Percentiles rank a stretch among this genome's conserved stretches.
Evolutionary conservation across 2,797 vertebrate species (phyloP).

Genomic region (Streptopelia turtur): DNA sequence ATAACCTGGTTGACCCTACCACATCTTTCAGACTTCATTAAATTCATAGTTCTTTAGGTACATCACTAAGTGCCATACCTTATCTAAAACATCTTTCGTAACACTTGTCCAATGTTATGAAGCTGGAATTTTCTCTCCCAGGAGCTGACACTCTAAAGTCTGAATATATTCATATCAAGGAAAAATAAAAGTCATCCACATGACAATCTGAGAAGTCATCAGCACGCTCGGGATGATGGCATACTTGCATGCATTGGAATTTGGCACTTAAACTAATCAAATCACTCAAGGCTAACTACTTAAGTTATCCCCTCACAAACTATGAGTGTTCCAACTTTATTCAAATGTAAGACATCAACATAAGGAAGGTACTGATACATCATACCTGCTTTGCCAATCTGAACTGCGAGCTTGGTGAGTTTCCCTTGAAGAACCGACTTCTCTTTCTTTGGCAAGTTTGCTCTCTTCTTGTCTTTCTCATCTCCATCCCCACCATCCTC

Average conservation of each 20-base stretch:
- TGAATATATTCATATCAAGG: background rate
- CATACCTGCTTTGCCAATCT: constrained; percentile 98
- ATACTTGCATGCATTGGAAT: background rate
- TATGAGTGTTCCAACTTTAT: background rate
- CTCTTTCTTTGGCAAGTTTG: constrained; percentile 95
- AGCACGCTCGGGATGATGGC: background rate
- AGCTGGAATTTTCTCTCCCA: background rate
- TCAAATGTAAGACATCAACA: background rate
- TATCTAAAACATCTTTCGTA: background rate
- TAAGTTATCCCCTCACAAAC: background rate
- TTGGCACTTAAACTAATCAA: background rate
- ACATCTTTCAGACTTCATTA: background rate
- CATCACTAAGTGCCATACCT: background rate
- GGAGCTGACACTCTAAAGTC: background rate
- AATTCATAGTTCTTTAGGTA: background rate
- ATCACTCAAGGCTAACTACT: background rate
- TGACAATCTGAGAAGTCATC: background rate
- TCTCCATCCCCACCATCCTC: constrained; percentile 91
- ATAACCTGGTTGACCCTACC: background rate
- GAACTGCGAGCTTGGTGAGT: constrained; percentile 96
- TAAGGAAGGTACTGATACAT: background rate
- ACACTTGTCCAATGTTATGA: background rate
- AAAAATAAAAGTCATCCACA: background rate
- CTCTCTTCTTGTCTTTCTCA: constrained; percentile 91
- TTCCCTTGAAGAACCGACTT: constrained; percentile 99